These are phyloP conservation scores for Shinisaurus crocodilurus DNA, from an alignment of 2,113 vertebrate species.

Conservation along the genomic window DNA sequence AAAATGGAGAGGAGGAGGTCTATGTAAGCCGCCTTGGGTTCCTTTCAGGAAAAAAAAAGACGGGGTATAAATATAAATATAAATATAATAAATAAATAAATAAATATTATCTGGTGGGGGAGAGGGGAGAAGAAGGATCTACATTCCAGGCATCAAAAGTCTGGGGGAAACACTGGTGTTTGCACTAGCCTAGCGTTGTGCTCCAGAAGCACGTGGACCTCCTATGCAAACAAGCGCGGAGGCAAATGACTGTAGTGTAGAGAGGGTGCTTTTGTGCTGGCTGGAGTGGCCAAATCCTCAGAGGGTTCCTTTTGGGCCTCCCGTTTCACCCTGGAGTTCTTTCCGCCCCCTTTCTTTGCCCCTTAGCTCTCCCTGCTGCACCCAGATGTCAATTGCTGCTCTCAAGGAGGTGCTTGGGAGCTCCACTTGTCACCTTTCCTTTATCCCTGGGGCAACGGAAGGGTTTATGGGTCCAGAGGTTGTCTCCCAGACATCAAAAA, in stretches of 20 bases:
- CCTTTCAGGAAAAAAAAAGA: too few relatives aligned
- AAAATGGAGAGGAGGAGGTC: too few relatives aligned
- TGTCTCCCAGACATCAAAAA: constrained; percentile 66
- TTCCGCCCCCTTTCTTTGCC: too few relatives aligned
- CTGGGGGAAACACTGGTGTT: background rate
- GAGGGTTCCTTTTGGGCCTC: background rate
- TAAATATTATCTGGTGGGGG: too few relatives aligned
- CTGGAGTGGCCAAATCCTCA: background rate
- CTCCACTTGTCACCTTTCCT: constrained; percentile 64
- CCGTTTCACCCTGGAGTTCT: background rate
- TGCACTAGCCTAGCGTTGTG: background rate
- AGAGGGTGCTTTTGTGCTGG: background rate
- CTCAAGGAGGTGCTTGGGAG: constrained; percentile 55
- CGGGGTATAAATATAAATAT: too few relatives aligned
- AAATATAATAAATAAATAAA: too few relatives aligned
- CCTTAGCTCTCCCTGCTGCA: constrained; percentile 45
- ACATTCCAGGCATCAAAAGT: background rate
- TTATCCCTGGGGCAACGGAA: constrained; percentile 52
- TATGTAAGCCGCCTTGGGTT: too few relatives aligned
- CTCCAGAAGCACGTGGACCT: background rate
- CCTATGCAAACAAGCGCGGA: background rate
- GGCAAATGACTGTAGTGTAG: too few relatives aligned
- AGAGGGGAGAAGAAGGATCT: background rate
- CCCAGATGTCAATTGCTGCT: constrained; percentile 71
- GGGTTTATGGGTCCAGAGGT: constrained; percentile 63